A percentile compares a stretch with the other conserved stretches of the same genome.
Conservation (phyloP, 2,797 vertebrate genomes). For the Coendou prehensilis region DNA sequence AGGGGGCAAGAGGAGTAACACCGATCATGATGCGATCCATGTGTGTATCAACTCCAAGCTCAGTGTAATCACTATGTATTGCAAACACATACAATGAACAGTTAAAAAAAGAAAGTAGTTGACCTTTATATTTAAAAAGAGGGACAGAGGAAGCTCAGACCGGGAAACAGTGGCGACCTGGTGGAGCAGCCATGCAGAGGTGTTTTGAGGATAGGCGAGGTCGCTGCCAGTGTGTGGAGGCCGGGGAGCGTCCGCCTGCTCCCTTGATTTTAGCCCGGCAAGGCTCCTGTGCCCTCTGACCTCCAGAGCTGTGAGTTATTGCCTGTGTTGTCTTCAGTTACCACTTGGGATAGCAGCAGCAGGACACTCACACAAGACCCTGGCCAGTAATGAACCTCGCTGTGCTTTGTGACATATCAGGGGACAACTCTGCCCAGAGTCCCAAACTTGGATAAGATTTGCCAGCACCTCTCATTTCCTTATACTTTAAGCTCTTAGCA, state of each 20-base stretch:
- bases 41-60: not conserved
- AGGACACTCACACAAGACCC: too few species aligned
- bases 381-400: not conserved
- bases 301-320: not conserved
- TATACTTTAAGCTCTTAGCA: not conserved
- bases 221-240: rapidly evolving
- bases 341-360: not conserved
- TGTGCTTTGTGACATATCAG: rapidly evolving
- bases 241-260: too few species aligned
- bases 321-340: rapidly evolving
- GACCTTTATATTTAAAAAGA: not conserved
- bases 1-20: not conserved
- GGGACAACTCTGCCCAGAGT: not conserved
- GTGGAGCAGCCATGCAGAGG: rapidly evolving
- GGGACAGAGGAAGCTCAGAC: not conserved
- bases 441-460: not conserved
- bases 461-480: not conserved
- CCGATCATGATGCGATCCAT: not conserved
- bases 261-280: too few species aligned
- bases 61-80: not conserved
- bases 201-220: too few species aligned
- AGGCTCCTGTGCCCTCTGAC: not conserved
- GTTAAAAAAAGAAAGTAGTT: not conserved
- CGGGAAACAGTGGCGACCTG: too few species aligned
- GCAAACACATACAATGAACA: not conserved